Evolutionary conservation across 2,113 vertebrate species (phyloP).

Genomic region (Tor tambroides): DNA sequence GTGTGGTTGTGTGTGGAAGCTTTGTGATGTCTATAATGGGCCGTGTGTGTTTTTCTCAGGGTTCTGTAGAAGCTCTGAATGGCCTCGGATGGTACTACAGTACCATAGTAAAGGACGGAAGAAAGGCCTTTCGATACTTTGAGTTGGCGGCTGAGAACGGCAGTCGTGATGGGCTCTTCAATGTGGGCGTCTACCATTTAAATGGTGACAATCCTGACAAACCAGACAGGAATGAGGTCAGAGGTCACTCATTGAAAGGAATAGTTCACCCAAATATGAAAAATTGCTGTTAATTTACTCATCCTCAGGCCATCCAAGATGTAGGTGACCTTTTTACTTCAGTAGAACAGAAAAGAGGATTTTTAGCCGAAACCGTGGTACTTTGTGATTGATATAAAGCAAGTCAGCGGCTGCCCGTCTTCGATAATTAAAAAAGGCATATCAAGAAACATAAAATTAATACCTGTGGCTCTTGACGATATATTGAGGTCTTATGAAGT

Average conservation of each 20-base stretch:
- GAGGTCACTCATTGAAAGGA: conserved; percentile 22
- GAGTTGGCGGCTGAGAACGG: conserved; percentile 84
- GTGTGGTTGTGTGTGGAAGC: neutral
- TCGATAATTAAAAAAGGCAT: no score
- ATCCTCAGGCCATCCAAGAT: no score
- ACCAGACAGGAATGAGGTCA: conserved; percentile 82
- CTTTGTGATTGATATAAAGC: no score
- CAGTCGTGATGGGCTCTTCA: conserved; percentile 84
- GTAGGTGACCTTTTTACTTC: no score
- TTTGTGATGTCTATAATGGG: neutral
- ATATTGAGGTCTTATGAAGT: no score
- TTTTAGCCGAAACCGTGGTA: no score
- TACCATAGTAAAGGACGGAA: conserved; percentile 78
- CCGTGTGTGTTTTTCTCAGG: conserved; percentile 73
- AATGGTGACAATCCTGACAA: conserved; percentile 77
- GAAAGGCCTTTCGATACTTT: conserved; percentile 82
- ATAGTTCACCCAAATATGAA: no score
- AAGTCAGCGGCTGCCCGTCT: no score
- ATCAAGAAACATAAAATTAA: no score
- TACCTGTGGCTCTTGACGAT: no score
- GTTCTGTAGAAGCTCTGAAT: conserved; percentile 88
- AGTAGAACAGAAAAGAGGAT: no score
- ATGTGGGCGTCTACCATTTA: conserved; percentile 85
- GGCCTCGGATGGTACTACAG: conserved; percentile 93
- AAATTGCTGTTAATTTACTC: no score